Evolutionary conservation across 2,888 invertebrate genomes (phyloP).

Genomic region (Augiades crinisus): DNA sequence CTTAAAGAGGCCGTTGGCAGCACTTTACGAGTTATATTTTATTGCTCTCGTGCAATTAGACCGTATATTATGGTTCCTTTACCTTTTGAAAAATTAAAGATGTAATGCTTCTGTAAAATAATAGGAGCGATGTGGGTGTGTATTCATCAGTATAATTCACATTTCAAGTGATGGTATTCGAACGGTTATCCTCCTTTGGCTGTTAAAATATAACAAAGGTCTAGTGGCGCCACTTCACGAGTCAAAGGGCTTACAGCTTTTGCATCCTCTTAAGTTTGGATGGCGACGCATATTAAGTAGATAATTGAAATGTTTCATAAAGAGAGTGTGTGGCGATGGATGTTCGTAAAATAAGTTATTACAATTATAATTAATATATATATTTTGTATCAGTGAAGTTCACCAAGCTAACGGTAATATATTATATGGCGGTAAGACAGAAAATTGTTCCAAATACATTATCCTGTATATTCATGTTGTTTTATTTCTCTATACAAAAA

Average conservation of each 20-base stretch:
- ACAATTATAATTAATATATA: conserved; percentile 60
- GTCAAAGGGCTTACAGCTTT: neutral
- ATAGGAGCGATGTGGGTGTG: too few species aligned
- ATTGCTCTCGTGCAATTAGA: too few species aligned
- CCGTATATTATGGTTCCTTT: too few species aligned
- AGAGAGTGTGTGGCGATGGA: conserved; percentile 41
- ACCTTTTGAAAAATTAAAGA: too few species aligned
- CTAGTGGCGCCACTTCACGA: neutral
- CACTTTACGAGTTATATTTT: too few species aligned
- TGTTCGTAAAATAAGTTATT: conserved; percentile 59
- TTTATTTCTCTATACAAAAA: conserved; percentile 13
- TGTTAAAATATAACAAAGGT: neutral
- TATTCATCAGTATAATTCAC: too few species aligned
- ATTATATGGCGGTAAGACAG: conserved; percentile 63
- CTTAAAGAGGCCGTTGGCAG: too few species aligned
- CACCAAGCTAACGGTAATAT: conserved; percentile 61
- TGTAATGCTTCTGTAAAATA: too few species aligned
- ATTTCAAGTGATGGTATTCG: neutral
- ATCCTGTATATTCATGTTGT: conserved; percentile 54
- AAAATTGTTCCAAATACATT: conserved; percentile 72
- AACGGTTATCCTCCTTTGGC: neutral
- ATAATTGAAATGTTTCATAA: conserved; percentile 45
- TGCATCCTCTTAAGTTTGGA: conserved; percentile 26
- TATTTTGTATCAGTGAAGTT: conserved; percentile 74
- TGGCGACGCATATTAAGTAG: conserved; percentile 45